Conservation (phyloP, 2,888 invertebrate genomes). For the Xanthia icteritia region DNA sequence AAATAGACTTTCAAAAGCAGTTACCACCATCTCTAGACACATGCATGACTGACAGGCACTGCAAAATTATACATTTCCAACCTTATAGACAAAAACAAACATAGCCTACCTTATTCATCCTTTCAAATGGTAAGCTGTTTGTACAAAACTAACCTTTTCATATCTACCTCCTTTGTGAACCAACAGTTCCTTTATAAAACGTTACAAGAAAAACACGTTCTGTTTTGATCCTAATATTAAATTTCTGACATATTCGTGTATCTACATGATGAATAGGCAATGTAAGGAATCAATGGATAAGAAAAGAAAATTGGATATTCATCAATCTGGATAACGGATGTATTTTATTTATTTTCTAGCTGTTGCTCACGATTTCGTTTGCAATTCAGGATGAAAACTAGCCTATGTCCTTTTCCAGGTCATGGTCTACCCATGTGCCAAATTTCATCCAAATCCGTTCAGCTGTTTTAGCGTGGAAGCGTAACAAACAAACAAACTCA, state of each 20-base stretch:
- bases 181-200: conserved; percentile 26
- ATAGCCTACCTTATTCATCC: no score
- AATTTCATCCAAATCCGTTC: no score
- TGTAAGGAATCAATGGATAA: conserved; percentile 31
- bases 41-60: not conserved
- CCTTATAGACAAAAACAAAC: no score
- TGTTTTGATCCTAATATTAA: conserved; percentile 37
- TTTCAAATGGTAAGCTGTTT: not conserved
- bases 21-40: not conserved
- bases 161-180: not conserved
- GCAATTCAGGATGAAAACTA: no score
- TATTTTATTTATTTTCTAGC: conserved; percentile 6
- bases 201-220: conserved; percentile 43
- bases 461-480: no score
- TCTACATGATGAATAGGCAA: conserved; percentile 24
- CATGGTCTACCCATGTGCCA: no score
- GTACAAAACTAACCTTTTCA: not conserved
- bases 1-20: not conserved
- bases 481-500: no score
- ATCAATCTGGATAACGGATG: conserved; percentile 11
- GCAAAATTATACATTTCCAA: not conserved
- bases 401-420: no score
- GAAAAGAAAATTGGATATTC: conserved; percentile 33
- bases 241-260: conserved; percentile 44
- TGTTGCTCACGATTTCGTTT: no score